phyloP scores from a whole-genome alignment of 1,140 invertebrate species.

The Doryteuthis pealeii region DNA sequence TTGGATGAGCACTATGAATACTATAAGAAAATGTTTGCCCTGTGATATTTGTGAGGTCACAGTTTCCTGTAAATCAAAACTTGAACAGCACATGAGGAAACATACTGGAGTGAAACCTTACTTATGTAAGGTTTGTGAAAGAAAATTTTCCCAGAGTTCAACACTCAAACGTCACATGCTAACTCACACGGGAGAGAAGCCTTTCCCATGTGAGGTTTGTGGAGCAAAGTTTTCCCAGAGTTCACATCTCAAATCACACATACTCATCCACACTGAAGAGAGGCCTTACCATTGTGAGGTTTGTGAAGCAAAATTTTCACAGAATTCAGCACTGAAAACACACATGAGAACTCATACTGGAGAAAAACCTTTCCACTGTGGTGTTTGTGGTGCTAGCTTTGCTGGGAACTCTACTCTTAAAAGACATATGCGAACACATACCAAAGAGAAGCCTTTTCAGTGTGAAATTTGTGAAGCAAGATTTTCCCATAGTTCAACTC shows the following conservation, averaged over 20 bases:
- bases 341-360: not conserved
- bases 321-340: not conserved
- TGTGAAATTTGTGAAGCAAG: too few relatives aligned
- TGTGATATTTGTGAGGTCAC: constrained; percentile 51
- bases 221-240: constrained; percentile 60
- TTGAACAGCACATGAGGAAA: constrained; percentile 60
- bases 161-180: constrained; percentile 50
- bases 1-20: too few relatives aligned
- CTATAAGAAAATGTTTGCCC: too few relatives aligned
- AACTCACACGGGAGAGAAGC: constrained; percentile 30
- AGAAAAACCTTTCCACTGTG: too few relatives aligned
- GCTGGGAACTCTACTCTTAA: too few relatives aligned
- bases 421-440: too few relatives aligned
- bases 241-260: constrained; percentile 70
- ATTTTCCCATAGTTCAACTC: too few relatives aligned
- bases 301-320: constrained; percentile 59
- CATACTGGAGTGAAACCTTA: constrained; percentile 59
- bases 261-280: constrained; percentile 65
- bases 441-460: too few relatives aligned
- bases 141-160: constrained; percentile 17
- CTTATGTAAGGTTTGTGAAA: constrained; percentile 25
- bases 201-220: constrained; percentile 67
- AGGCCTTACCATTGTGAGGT: constrained; percentile 72
- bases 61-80: constrained; percentile 57
- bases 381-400: too few relatives aligned